Base-by-base conservation (phyloP, 92 coral and sea anemone genomes). In the Diadumene lineata region DNA sequence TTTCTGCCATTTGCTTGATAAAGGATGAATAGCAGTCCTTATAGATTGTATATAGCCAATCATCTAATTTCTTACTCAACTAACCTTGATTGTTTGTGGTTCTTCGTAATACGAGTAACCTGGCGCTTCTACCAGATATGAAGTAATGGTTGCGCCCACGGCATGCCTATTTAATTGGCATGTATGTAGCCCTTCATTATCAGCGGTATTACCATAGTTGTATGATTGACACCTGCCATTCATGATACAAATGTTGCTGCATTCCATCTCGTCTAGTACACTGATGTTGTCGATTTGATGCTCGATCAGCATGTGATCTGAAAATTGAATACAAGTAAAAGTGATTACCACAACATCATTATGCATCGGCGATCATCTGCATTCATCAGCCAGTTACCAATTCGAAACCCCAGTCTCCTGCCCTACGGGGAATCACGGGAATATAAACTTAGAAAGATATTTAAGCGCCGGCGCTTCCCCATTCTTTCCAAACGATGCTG, bases 211-310 rank as follows among this genome's bases (percentile, higher is more conserved):
- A 55, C 73, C 73, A 64, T 48, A 76, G 73, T 76, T 76, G 38
- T 64, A 76, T 76, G 81, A 76, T 66, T 76, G 81, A 51, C 81
- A 76, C 24, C 32, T 66, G 30, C 51, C 81, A 65, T 31, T 76
- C 33, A 31, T 26, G 19, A 76, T 33, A 34, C 81, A 76, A 22
- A 51, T 55, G 16, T 33, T 64, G 34, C 72, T 69, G 60, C 81
- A 76, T 48, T 23, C 64, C 23, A 76, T 16, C 26, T 16, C 65
- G 53, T 29, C 48, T 56, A 34, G 15, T 72, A 72, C 77, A 22
- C 3, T n/a, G 32, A 72, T 65, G 19, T 72, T 8, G 16, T n/a
- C 33, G 15, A 56, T 33, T 11, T 56, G 32, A 19, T 72, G 7
- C 7, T 66, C 77, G 7, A 31, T 30, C 31, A 72, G 53, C 56